A percentile compares a stretch with the other conserved stretches of the same genome.
phyloP scores from a whole-genome alignment of 1,140 invertebrate genomes.

The Agrypnia vestita region DNA sequence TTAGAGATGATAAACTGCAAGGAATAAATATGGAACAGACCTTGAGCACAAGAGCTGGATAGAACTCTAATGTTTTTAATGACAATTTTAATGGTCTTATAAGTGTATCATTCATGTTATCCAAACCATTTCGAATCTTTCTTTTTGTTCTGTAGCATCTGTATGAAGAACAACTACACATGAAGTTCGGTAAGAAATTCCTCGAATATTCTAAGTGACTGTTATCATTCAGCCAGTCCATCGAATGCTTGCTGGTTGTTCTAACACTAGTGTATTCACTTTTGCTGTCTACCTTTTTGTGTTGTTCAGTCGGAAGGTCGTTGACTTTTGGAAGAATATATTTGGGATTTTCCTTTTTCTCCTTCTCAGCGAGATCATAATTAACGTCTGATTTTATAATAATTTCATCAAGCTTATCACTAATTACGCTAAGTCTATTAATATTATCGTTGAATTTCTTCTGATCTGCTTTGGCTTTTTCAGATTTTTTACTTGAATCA shows the following conservation, averaged over 20 bases:
- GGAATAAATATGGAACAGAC: constrained; percentile 66
- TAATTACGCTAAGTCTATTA: constrained; percentile 70
- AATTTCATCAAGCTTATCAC: constrained; percentile 70
- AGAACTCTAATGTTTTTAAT: constrained; percentile 69
- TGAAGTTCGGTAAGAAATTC: not conserved
- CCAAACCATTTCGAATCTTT: constrained; percentile 65
- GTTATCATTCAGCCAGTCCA: constrained; percentile 32
- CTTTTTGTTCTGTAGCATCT: constrained; percentile 67
- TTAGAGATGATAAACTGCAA: constrained; percentile 63
- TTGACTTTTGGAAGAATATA: not conserved
- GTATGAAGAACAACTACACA: constrained; percentile 62
- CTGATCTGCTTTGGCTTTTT: constrained; percentile 62
- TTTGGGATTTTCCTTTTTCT: not conserved
- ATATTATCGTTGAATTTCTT: constrained; percentile 66
- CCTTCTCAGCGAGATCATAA: not conserved
- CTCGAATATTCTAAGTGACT: constrained; percentile 13
- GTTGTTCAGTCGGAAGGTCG: not conserved
- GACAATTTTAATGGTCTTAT: constrained; percentile 68
- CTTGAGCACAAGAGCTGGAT: constrained; percentile 67
- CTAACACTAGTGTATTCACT: constrained; percentile 18
- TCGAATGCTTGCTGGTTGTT: constrained; percentile 5
- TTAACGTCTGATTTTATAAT: constrained; percentile 65
- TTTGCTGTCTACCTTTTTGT: not conserved
- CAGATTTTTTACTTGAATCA: constrained; percentile 63
- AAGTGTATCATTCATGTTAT: constrained; percentile 69